Evolutionary conservation across 2,797 vertebrate species (phyloP).

Genomic region (Fistularia commersonii): DNA sequence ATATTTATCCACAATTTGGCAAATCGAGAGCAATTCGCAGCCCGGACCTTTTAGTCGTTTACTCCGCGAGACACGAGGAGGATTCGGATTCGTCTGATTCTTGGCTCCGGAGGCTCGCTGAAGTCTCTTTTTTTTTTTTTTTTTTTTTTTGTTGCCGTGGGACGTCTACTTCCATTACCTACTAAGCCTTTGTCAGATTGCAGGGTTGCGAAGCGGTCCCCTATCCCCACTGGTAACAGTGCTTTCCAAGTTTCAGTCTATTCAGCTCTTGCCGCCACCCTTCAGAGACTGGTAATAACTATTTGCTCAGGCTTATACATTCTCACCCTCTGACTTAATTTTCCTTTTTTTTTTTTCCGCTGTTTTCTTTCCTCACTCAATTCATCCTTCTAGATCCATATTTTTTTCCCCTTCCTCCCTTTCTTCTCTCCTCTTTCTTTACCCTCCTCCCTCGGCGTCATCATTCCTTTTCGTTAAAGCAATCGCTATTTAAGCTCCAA

Average conservation of each 20-base stretch:
- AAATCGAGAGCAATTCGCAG: slow-evolving; percentile 36
- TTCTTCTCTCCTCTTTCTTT: slow-evolving; percentile 11
- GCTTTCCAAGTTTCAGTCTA: slow-evolving; percentile 62
- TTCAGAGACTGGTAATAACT: slow-evolving; percentile 75
- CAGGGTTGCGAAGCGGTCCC: slow-evolving; percentile 53
- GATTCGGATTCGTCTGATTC: slow-evolving; percentile 47
- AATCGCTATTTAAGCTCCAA: slow-evolving; percentile 67
- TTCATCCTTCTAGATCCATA: slow-evolving; percentile 38
- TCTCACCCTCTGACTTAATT: slow-evolving; percentile 42
- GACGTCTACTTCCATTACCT: slow-evolving; percentile 61
- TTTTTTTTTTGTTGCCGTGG: slow-evolving; percentile 20
- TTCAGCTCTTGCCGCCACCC: slow-evolving; percentile 67
- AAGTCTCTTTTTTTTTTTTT: slow-evolving; percentile 31
- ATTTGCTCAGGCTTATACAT: slow-evolving; percentile 76
- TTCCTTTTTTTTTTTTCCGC: slow-evolving; percentile 18
- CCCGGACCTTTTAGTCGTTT: slow-evolving; percentile 35
- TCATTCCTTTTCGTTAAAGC: slow-evolving; percentile 53
- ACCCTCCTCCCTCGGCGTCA: slow-evolving; percentile 28
- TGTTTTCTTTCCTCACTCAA: slow-evolving; percentile 24
- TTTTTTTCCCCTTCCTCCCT: slow-evolving; percentile 24
- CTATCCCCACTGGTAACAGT: slow-evolving; percentile 50
- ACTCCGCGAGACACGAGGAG: slow-evolving; percentile 38
- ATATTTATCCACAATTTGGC: slow-evolving; percentile 29
- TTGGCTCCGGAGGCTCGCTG: slow-evolving; percentile 28
- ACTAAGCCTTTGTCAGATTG: slow-evolving; percentile 68